These are phyloP conservation scores for Leptura quadrifasciata DNA, from an alignment of 2,888 invertebrate species.

Conservation along the genomic window DNA sequence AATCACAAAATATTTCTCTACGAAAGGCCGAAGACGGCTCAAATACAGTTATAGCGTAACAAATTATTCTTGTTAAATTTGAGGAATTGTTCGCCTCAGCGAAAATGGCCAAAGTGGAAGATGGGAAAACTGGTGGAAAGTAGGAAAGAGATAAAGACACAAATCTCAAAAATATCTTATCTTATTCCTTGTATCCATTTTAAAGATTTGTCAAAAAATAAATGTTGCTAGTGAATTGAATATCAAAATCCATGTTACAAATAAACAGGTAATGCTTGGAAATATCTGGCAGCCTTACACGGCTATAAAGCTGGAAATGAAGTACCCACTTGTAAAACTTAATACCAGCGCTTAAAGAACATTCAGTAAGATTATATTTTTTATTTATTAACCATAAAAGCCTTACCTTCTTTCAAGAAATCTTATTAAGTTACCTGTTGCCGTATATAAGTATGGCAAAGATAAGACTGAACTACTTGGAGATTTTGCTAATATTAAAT, in stretches of 20 bases:
- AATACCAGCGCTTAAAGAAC: neutral
- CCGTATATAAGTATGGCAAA: no score
- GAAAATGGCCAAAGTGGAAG: neutral
- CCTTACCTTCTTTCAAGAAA: no score
- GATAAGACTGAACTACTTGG: no score
- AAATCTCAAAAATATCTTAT: neutral
- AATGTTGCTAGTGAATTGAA: neutral
- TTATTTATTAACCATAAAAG: neutral
- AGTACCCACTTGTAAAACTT: neutral
- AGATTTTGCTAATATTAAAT: no score
- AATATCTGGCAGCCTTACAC: neutral
- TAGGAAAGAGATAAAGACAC: neutral
- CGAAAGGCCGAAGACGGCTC: neutral
- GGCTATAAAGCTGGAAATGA: neutral
- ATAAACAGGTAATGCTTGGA: neutral
- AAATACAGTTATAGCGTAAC: slow-evolving; percentile 4
- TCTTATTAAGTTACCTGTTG: no score
- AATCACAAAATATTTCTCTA: neutral
- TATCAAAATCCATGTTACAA: neutral
- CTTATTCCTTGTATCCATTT: neutral
- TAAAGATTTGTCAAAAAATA: neutral
- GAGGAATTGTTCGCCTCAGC: neutral
- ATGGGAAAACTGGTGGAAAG: neutral
- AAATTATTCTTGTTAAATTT: slow-evolving; percentile 3
- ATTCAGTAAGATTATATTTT: neutral